Base-by-base conservation (phyloP, 2,113 vertebrate species). In the Cyphomyrus discorhynchus region DNA sequence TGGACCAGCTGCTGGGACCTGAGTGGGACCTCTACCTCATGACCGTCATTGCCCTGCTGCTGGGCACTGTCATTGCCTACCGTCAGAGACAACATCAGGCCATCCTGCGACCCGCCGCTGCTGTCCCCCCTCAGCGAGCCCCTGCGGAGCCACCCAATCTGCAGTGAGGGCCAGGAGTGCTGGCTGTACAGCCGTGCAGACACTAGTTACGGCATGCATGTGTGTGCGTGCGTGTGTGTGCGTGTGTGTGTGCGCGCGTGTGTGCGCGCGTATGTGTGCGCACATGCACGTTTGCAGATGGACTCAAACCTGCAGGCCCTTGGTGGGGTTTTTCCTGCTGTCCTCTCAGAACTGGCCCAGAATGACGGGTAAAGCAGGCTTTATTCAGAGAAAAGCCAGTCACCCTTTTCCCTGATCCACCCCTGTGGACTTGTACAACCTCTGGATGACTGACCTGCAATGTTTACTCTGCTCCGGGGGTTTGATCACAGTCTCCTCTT, bases 1-100 rank as follows among this genome's bases (percentile, higher is more conserved):
- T 99, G 96, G 98, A 99, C 95, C 97, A 99, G 96, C 92, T 99
- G 24, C 93, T 99, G 92, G 98, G 98, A 70, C 98, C 98, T 0
- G 98, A 99, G 94, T 99, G 98, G 98, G 98, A 99, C 94, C 97
- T 99, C 92, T 99, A 99, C 95, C 98, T 99, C 94, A 99, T 99
- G 98, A 99, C 98, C 0, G 97, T 99, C 94, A 98, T 99, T 21
- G 98, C 98, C 0, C 94, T 99, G 92, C 96, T 99, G 6, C 91
- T 99, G 90, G 98, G 98, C 90, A 99, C 98, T 10, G 97, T 99
- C 86, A 98, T 99, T 86, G 98, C 98, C 70, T 99, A 99, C 93
- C 95, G 98, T 77, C 98, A 99, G 92, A 96, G 98, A 89, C 98
- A 99, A 24, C 98, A 99, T 90, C 98, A 98, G 83, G 98, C 97